phyloP scores from a whole-genome alignment of 2,888 invertebrate genomes.

The Apodemia hepburni region DNA sequence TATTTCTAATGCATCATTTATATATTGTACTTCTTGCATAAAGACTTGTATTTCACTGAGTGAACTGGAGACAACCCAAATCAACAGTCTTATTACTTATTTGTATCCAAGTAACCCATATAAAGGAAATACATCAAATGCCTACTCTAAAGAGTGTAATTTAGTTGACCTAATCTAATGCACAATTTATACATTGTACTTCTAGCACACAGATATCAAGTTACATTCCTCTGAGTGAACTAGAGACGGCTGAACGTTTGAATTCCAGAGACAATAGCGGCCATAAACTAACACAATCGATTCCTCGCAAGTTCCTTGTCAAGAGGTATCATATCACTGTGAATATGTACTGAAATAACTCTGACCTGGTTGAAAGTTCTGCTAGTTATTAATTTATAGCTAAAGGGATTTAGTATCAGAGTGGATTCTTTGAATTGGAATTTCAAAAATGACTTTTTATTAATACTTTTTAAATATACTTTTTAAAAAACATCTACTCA shows the following conservation, averaged over 20 bases:
- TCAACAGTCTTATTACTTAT: too few relatives aligned
- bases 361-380: background rate
- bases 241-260: conserved; percentile 8
- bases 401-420: background rate
- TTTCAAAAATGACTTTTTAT: too few relatives aligned
- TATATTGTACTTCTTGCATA: too few relatives aligned
- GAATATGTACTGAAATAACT: conserved; percentile 1
- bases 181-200: background rate
- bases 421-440: too few relatives aligned
- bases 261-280: conserved; percentile 13
- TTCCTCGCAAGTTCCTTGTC: conserved; percentile 5
- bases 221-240: conserved; percentile 10
- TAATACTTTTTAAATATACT: too few relatives aligned
- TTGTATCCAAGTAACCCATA: too few relatives aligned
- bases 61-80: too few relatives aligned
- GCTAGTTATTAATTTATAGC: background rate
- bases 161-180: background rate
- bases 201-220: background rate
- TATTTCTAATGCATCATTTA: too few relatives aligned
- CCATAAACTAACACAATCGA: conserved; percentile 15
- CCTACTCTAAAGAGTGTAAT: too few relatives aligned
- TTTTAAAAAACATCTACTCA: too few relatives aligned
- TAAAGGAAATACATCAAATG: too few relatives aligned
- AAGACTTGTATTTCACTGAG: too few relatives aligned
- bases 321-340: conserved; percentile 6